Base-by-base conservation (phyloP, 2,888 invertebrate genomes). In the Parthenolecanium corni region DNA sequence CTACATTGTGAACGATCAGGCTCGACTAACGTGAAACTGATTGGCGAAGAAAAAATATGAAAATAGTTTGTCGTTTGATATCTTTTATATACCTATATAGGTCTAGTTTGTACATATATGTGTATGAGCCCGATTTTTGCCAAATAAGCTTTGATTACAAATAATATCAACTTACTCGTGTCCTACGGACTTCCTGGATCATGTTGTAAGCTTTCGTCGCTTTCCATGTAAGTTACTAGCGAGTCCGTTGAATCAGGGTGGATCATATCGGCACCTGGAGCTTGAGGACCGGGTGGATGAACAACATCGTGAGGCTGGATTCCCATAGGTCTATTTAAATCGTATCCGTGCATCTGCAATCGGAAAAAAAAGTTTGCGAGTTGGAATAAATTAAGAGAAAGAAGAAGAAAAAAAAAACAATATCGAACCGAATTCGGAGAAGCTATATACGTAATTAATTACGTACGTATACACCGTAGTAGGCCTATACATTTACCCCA, bases 221-320 rank as follows among this genome's bases (percentile, higher is more conserved):
- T 90, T 75, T 91, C 91, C 70, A 91, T 82, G 78, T 90, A 91
- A 65, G 91, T 91, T 68, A 92, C 91, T 78, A 90, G 91, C 74
- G 89, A 90, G 76, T 91, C 87, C 62, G 86, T 85, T 71, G 85
- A 85, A 74, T 86, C 86, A 20, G 85, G 86, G 75, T 88, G 88
- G 64, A 71, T 71, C 71, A 73, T 71, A 68, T 74, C 74, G 46
- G 63, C 52, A 67, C 74, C 73, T 47, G 71, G 68, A 65, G 74
- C 79, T 62, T 80, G 80, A 80, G 79, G 52, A 68, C 71, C 65
- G 78, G 74, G 65, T 79, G 77, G 31, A 82, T 80, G 68, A 76
- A 77, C 46, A 77, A 78, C 40, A 75, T 77, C 46, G 23, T 52
- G 63, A n/a, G 63, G 12, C n/a, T 14, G 18, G 44, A 52, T 53